Conservation (phyloP, 2,888 invertebrate species). For the Poecilobothrus nobilitatus region DNA sequence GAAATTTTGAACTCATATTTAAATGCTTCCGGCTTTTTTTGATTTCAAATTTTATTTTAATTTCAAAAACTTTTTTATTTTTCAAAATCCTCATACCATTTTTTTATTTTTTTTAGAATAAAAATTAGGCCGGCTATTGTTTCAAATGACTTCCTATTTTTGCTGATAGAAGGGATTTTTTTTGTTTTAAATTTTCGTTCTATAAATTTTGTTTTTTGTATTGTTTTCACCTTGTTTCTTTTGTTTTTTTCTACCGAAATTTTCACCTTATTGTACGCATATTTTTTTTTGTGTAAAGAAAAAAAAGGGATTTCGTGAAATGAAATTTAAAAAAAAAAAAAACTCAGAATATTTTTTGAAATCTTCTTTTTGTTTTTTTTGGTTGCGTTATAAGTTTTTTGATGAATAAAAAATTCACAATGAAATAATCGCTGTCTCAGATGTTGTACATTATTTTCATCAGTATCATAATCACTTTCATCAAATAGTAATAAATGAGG, state of each 20-base stretch:
- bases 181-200: neutral
- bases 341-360: neutral
- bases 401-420: too few species aligned
- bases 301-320: neutral
- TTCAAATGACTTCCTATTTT: constrained; percentile 1
- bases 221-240: neutral
- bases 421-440: neutral
- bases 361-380: neutral
- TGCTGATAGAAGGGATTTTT: neutral
- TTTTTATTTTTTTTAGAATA: neutral
- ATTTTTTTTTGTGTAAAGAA: neutral
- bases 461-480: neutral
- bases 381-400: neutral
- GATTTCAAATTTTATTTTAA: too few species aligned
- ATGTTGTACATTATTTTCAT: neutral
- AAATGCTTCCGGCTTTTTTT: too few species aligned
- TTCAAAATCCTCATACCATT: neutral
- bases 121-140: neutral
- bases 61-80: neutral
- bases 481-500: neutral
- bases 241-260: neutral
- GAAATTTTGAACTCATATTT: too few species aligned
- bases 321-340: neutral
- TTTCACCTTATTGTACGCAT: neutral
- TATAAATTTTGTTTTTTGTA: neutral